Evolutionary conservation across 1,140 invertebrate genomes (phyloP), one percentile per base, ranked within the genome.

Genomic region (Pseudomyrmex flavicornis): DNA sequence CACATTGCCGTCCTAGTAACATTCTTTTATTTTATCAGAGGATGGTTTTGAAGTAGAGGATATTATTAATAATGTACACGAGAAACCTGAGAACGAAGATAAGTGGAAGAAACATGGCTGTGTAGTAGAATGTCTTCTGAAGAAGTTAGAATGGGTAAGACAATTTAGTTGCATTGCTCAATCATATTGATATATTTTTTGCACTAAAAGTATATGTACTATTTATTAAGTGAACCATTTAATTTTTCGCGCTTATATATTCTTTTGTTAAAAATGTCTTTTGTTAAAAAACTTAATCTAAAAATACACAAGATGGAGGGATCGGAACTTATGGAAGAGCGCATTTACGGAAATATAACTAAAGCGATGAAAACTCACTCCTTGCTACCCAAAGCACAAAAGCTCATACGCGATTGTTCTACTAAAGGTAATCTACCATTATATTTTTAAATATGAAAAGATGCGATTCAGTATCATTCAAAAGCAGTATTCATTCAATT

Each of bases 291-390:
- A 35, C 35, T 35, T 35, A 7, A 35, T 35, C 4, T 35, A 35
- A 35, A 35, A 35, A 35, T 35, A 35, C 5, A 35, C 4, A 35
- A 65, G 62, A 65, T 65, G 62, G 35, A 65, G 35, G 62, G 62
- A 44, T 65, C 26, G 13, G 62, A 65, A 35, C 22, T 65, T 35
- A 65, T n/a, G 7, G 62, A 65, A 65, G 62, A 65, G 2, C 13
- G 9, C 0, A 2, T 65, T 65, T 44, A 65, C 12, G 35, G 13
- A 15, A 15, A 65, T 44, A n/a, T 65, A 5, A 44, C 13, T 15
- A 65, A 65, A 15, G 1, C 26, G 12, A n/a, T 63, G 13, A 8
- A 5, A 35, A 44, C 26, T 15, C 26, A 63, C 35, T 5, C 15
- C 13, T 26, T 15, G n/a, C 1, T 35, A 44, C 15, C 3, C 5